Conservation (phyloP, 2,888 invertebrate species). For the Myopa testacea region DNA sequence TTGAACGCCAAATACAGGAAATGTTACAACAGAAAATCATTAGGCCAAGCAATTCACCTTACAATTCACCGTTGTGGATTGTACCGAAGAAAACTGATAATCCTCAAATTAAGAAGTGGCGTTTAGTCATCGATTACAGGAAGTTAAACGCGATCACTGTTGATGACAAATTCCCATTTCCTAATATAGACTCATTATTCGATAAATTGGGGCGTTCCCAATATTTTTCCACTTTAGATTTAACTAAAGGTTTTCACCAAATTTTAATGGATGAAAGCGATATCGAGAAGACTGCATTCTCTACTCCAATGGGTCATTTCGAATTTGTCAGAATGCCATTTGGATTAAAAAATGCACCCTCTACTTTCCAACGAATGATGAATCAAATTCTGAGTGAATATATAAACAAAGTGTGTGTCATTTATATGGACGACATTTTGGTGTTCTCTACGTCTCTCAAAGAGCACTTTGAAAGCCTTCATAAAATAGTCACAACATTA, state of each 20-base stretch:
- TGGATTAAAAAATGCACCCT: slow-evolving; percentile 41
- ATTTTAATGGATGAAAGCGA: slow-evolving; percentile 30
- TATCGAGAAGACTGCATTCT: slow-evolving; percentile 39
- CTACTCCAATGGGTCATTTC: slow-evolving; percentile 34
- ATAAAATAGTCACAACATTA: slow-evolving; percentile 39
- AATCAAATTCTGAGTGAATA: slow-evolving; percentile 42
- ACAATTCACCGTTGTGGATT: slow-evolving; percentile 52
- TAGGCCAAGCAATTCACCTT: slow-evolving; percentile 51
- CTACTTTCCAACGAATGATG: slow-evolving; percentile 44
- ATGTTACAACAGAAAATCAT: slow-evolving; percentile 51
- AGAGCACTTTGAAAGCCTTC: slow-evolving; percentile 39
- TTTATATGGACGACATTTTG: slow-evolving; percentile 46
- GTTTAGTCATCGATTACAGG: slow-evolving; percentile 43
- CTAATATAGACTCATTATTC: slow-evolving; percentile 47
- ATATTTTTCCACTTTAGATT: slow-evolving; percentile 39
- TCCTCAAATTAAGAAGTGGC: slow-evolving; percentile 37
- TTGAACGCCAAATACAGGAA: slow-evolving; percentile 42
- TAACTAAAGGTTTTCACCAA: slow-evolving; percentile 43
- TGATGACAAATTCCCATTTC: slow-evolving; percentile 44
- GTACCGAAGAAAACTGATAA: slow-evolving; percentile 55
- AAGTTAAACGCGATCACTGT: slow-evolving; percentile 43
- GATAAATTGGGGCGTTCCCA: slow-evolving; percentile 52
- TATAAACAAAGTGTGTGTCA: slow-evolving; percentile 40
- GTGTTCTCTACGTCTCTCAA: slow-evolving; percentile 41
- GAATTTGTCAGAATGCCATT: slow-evolving; percentile 40